Evolutionary conservation across 2,888 invertebrate genomes (phyloP), one percentile per base, ranked within the genome.

Genomic region (Chesias legatella): DNA sequence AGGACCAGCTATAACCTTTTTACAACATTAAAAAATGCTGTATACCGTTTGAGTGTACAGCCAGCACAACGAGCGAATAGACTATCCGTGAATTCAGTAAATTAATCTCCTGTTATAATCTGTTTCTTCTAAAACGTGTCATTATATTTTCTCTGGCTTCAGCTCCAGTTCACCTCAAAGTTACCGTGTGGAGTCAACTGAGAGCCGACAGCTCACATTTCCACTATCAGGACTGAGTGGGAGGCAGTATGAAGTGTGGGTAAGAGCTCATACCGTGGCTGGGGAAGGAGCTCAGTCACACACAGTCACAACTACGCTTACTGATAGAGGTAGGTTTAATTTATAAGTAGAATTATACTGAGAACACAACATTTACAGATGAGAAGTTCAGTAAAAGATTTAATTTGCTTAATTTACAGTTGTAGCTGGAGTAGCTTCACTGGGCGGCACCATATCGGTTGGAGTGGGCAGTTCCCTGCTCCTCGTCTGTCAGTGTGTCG

Each of bases 381-480:
- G n/a, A n/a, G n/a, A n/a, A n/a, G n/a, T n/a, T n/a, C n/a, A n/a
- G n/a, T n/a, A n/a, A n/a, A n/a, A n/a, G n/a, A n/a, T n/a, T n/a
- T n/a, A n/a, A n/a, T 17, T 5, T 17, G 13, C 13, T 17, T 17
- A 17, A 17, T 17, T 17, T 17, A 2, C 69, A 91, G 92, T 90
- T 32, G 89, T 91, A 1, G 92, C 92, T 0, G 89, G 90, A 8
- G 90, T 92, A 4, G 89, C 91, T 0, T 91, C 91, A 0, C 88
- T 92, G 11, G 90, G 92, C 0, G 83, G 82, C 0, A 51, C 62
- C 0, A 56, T 84, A 1, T 73, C 78, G 3, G 79, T 71, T 0
- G 79, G 79, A 0, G 83, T 74, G 0, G 81, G 83, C 0, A 71
- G 73, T 1, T 75, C 80, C 0, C 43, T 81, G 0, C 70, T 80